Base-by-base conservation (phyloP, 2,113 vertebrate genomes). In the Neogobius melanostomus region DNA sequence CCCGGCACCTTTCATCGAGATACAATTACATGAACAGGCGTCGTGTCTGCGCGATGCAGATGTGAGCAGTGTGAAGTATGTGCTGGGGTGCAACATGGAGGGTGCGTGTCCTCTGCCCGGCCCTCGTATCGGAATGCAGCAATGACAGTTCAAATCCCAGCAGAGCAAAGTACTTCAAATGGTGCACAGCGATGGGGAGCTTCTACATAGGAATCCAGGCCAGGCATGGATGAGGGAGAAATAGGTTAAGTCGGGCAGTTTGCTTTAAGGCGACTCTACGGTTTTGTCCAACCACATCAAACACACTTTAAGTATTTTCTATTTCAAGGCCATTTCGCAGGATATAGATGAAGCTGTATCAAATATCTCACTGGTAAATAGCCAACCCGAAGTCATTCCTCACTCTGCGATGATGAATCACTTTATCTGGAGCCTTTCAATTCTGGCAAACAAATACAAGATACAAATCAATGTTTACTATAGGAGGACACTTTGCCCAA, bases 11-110 rank as follows among this genome's bases (percentile, higher is more conserved):
- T 91, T 90, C 90, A 83, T 74, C 74, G 86, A 80, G 82, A 89
- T 92, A 92, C 90, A 92, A 94, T 93, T 90, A 94, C 90, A 89
- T 85, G 87, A 87, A 89, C 74, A 86, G 83, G 92, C 92, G 84
- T 91, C 91, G 10, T 47, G 45, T 56, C 49, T 72, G 77, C 15
- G 12, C 16, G 64, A 69, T 67, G 74, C 83, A 75, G 67, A 83
- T 62, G 66, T 60, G 72, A 74, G 82, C 69, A 48, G 28, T 36
- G 28, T 66, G 64, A 77, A 71, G 64, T 80, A 70, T 66, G 69
- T 78, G 64, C 60, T 76, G 67, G 82, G 85, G 86, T 79, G 60
- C 75, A 69, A 56, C 79, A 65, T 77, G 36, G 42, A 61, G 12
- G 8, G 42, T 68, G 57, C 28, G 4, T 80, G 81, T 76, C 82